Evolutionary conservation across 1,140 invertebrate genomes (phyloP).

Genomic region (Euwallacea fornicatus): DNA sequence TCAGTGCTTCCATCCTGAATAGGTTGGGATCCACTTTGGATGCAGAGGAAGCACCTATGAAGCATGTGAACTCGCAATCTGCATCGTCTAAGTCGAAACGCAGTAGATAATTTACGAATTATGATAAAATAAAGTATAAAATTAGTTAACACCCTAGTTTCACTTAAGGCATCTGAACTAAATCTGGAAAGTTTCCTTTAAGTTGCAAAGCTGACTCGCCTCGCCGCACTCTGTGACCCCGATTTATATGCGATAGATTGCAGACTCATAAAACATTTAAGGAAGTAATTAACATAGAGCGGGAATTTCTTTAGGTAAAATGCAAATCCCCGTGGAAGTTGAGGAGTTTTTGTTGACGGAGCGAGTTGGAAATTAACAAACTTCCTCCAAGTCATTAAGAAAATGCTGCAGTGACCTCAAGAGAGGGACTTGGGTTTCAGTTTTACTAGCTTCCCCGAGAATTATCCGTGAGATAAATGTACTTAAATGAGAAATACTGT

Average conservation of each 20-base stretch:
- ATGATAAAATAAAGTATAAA: too few relatives aligned
- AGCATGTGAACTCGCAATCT: too few relatives aligned
- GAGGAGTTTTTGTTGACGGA: constrained; percentile 24
- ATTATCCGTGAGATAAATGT: not conserved
- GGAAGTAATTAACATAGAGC: constrained; percentile 23
- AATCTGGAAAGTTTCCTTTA: not conserved
- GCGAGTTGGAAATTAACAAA: constrained; percentile 28
- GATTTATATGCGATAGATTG: constrained; percentile 14
- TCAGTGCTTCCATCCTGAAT: constrained; percentile 27
- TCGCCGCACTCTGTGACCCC: too few relatives aligned
- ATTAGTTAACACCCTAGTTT: too few relatives aligned
- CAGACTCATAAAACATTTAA: constrained; percentile 16
- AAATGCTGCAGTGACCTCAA: constrained; percentile 25
- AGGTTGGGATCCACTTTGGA: constrained; percentile 13
- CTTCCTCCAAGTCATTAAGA: constrained; percentile 25
- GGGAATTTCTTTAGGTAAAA: constrained; percentile 26
- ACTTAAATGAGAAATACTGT: too few relatives aligned
- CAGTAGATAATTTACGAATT: too few relatives aligned
- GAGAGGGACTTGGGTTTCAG: constrained; percentile 11
- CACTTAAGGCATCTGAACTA: not conserved
- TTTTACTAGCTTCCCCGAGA: constrained; percentile 26
- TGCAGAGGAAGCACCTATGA: too few relatives aligned
- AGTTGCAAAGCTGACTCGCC: too few relatives aligned
- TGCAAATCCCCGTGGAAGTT: constrained; percentile 22
- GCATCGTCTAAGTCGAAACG: too few relatives aligned